Conservation (phyloP, 2,797 vertebrate species). For the Neosalanx taihuensis region DNA sequence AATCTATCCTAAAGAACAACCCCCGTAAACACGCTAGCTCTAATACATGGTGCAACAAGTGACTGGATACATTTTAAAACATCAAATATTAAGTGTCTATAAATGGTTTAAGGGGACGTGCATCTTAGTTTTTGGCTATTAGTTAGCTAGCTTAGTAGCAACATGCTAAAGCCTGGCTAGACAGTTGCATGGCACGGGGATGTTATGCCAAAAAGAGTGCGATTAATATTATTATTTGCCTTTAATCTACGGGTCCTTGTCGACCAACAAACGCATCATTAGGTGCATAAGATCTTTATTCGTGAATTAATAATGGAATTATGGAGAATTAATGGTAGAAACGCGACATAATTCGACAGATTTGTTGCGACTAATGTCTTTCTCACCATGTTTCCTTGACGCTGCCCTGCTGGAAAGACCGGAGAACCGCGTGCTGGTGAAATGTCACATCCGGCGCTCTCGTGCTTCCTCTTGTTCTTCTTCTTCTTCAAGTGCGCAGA, state of each 20-base stretch:
- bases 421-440: conserved; percentile 63
- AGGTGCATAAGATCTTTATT: background rate
- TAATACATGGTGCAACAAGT: background rate
- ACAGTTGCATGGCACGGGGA: background rate
- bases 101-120: no score
- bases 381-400: conserved; percentile 67
- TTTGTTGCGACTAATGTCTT: rapidly evolving
- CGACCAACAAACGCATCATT: rapidly evolving
- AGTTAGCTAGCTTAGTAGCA: background rate
- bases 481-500: conserved; percentile 26
- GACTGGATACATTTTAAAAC: background rate
- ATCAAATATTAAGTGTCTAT: no score
- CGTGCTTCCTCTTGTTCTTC: background rate
- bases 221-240: conserved; percentile 15
- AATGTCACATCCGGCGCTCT: conserved; percentile 54
- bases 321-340: rapidly evolving
- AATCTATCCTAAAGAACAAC: background rate
- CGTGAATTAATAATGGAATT: rapidly evolving
- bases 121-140: no score
- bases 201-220: background rate
- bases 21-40: background rate
- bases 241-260: rapidly evolving
- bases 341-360: rapidly evolving
- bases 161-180: background rate
- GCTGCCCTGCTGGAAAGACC: conserved; percentile 67